Conservation (phyloP, 2,888 invertebrate genomes). For the Cylindroiulus punctatus region DNA sequence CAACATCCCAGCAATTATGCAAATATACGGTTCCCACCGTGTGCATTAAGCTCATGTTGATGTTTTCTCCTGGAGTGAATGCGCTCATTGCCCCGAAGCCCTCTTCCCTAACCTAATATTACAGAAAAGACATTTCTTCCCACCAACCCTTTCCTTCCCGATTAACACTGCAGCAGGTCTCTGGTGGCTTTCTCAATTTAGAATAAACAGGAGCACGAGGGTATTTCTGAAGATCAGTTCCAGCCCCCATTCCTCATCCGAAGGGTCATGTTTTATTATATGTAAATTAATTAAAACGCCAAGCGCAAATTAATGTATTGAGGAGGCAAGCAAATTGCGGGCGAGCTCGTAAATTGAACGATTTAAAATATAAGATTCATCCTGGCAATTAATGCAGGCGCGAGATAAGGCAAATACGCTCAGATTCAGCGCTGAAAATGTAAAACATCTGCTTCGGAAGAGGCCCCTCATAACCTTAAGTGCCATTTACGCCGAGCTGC, state of each 20-base stretch:
- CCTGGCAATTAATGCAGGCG: slow-evolving; percentile 38
- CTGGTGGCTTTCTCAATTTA: not conserved
- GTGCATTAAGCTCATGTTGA: not conserved
- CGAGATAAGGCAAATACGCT: slow-evolving; percentile 28
- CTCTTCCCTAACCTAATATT: not conserved
- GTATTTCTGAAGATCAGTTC: slow-evolving; percentile 17
- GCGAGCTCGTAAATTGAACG: slow-evolving; percentile 52
- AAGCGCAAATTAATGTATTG: slow-evolving; percentile 50
- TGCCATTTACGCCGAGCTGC: slow-evolving; percentile 33
- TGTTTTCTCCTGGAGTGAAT: not conserved
- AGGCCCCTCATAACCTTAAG: slow-evolving; percentile 37
- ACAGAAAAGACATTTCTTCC: not conserved
- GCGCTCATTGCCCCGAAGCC: not conserved
- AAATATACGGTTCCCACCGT: not conserved
- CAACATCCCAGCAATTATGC: not conserved
- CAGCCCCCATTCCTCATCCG: slow-evolving; percentile 51
- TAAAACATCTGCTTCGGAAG: slow-evolving; percentile 25
- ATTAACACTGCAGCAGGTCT: not conserved
- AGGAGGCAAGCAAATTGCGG: slow-evolving; percentile 15
- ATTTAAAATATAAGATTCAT: slow-evolving; percentile 39
- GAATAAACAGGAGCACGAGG: not conserved
- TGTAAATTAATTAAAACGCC: slow-evolving; percentile 56
- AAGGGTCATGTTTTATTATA: slow-evolving; percentile 55
- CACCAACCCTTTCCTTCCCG: not conserved
- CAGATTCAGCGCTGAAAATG: slow-evolving; percentile 37